Percentiles rank a stretch among this genome's conserved stretches.
These are phyloP conservation scores for Athetis lepigone DNA, from an alignment of 2,888 invertebrate species.

Conservation along the genomic window DNA sequence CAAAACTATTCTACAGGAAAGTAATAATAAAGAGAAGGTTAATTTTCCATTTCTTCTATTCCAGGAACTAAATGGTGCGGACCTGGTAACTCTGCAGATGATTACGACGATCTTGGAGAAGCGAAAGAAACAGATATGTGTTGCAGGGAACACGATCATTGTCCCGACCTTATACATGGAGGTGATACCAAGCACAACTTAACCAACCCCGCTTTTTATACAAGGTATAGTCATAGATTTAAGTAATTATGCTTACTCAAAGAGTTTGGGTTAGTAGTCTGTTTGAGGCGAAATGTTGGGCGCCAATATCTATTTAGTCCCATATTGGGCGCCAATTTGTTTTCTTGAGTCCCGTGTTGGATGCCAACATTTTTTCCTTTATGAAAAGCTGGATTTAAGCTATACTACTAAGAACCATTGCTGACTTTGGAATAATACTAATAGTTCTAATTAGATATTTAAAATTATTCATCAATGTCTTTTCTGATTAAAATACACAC, in stretches of 20 bases:
- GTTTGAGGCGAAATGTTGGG: slow-evolving; percentile 1
- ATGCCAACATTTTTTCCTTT: background rate
- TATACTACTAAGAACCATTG: too few species aligned
- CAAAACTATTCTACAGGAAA: too few species aligned
- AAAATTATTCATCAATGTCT: too few species aligned
- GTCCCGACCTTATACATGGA: slow-evolving; percentile 91
- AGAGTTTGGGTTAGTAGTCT: background rate
- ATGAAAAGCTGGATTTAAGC: background rate
- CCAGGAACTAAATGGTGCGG: slow-evolving; percentile 96
- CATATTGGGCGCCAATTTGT: slow-evolving; percentile 20
- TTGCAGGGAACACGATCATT: slow-evolving; percentile 93
- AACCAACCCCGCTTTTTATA: slow-evolving; percentile 91
- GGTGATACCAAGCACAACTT: slow-evolving; percentile 90
- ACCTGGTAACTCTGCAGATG: slow-evolving; percentile 89
- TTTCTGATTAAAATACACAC: too few species aligned
- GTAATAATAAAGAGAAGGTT: too few species aligned
- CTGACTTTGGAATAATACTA: too few species aligned
- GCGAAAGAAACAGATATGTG: slow-evolving; percentile 92
- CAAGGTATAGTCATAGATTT: slow-evolving; percentile 81
- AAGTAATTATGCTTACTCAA: background rate
- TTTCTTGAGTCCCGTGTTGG: slow-evolving; percentile 10
- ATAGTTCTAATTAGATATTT: too few species aligned
- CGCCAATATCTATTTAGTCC: slow-evolving; percentile 3
- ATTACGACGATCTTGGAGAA: slow-evolving; percentile 79
- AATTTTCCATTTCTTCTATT: slow-evolving; percentile 40